Conservation (phyloP, 2,888 invertebrate genomes). For the Chrysodeixis includens region DNA sequence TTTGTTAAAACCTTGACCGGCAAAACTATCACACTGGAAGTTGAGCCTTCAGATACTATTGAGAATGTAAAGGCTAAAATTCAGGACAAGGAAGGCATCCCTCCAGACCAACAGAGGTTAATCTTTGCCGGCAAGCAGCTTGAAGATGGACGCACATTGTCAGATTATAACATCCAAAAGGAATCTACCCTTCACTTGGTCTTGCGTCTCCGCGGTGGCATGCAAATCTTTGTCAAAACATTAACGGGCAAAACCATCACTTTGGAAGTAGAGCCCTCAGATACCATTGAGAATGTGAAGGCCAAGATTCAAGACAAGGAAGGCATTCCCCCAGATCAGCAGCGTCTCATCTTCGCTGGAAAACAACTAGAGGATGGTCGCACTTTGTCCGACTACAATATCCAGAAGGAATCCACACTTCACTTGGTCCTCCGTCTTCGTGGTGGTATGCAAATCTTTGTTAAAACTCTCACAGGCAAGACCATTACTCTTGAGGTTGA, state of each 20-base stretch:
- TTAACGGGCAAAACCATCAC: conserved; percentile 77
- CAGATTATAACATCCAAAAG: conserved; percentile 81
- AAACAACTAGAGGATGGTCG: conserved; percentile 78
- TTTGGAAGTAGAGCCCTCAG: conserved; percentile 74
- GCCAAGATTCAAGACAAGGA: conserved; percentile 80
- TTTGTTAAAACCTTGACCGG: conserved; percentile 80
- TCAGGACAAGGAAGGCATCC: conserved; percentile 81
- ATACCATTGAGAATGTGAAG: conserved; percentile 78
- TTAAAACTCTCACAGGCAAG: conserved; percentile 75
- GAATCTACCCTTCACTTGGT: conserved; percentile 80
- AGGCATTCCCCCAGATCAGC: conserved; percentile 78
- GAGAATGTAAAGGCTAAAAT: conserved; percentile 82
- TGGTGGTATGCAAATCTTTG: conserved; percentile 80
- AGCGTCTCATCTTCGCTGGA: conserved; percentile 76
- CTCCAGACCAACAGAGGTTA: conserved; percentile 79
- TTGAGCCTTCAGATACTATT: conserved; percentile 78
- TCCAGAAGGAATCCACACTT: conserved; percentile 76
- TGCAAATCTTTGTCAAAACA: conserved; percentile 80
- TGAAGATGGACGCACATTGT: conserved; percentile 79
- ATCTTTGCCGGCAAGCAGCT: conserved; percentile 81
- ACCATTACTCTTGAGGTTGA: conserved; percentile 77
- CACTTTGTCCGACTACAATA: conserved; percentile 77
- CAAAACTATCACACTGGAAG: conserved; percentile 79
- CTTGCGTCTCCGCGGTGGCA: conserved; percentile 76
- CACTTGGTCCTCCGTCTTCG: conserved; percentile 74